Base-by-base conservation (phyloP, 1,140 invertebrate genomes). In the Theocolax elegans region DNA sequence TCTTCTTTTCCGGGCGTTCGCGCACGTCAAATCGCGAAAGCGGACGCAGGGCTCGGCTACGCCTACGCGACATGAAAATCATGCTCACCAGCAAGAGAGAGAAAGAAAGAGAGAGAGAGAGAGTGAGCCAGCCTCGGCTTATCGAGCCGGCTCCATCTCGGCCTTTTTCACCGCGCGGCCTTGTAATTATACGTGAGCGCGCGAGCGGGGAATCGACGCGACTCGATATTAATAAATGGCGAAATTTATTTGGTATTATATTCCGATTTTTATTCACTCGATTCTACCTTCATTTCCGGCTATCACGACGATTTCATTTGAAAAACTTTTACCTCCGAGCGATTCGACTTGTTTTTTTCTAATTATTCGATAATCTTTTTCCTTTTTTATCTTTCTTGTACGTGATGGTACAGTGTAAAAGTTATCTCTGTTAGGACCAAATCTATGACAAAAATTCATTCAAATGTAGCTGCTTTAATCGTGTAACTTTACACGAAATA, bases 51-150 rank as follows among this genome's bases (percentile, higher is more conserved):
- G 60, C 31, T 35, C 25, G 42, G 62, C 48, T 19, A 29, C 62
- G 62, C 62, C 62, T 48, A 64, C 62, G 62, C 62, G 62, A 64
- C 62, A 38, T 53, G 62, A 25, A 40, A 64, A 64, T 48, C 62
- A 48, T 21, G 62, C 31, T 35, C 31, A 6, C 31, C 31, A 35
- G 21, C 3, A 8, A 46, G 15, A 46, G 3, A 46, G 17, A n/a
- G 17, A 46, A 15, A 46, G 42, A 46, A 19, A 46, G 15, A 46
- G 15, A 46, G 15, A 46, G 6, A 46, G 15, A 15, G 15, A 46
- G 42, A 46, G 42, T n/a, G 15, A 4, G 15, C 13, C n/a, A 3
- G n/a, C 59, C 17, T 4, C 38, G 35, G 7, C 46, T 64, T 53
- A 51, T 53, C 62, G 17, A 40, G 4, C 17, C 62, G 21, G 13